phyloP scores from a whole-genome alignment of 2,113 vertebrate species.

The Aramus guarauna region DNA sequence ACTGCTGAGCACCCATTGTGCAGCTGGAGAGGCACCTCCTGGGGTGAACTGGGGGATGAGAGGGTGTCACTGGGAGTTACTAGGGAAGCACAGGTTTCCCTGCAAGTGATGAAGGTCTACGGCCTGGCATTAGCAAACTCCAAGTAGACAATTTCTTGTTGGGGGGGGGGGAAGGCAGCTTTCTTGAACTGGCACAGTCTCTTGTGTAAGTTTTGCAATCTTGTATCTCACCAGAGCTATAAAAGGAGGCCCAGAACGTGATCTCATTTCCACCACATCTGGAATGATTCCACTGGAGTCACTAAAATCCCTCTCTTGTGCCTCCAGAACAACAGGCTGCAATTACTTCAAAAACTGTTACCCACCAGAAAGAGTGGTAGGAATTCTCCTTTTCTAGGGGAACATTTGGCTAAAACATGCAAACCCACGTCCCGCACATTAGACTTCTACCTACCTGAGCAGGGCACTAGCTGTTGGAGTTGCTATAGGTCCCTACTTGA shows the following conservation, averaged over 20 bases:
- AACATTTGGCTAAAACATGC: background rate
- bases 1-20: background rate
- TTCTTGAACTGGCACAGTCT: background rate
- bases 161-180: no score
- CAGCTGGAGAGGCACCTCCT: background rate
- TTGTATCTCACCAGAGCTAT: background rate
- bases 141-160: background rate
- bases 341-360: background rate
- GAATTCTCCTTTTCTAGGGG: background rate
- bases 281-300: conserved; percentile 4
- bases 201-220: background rate
- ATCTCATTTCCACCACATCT: conserved; percentile 14
- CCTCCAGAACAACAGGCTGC: background rate
- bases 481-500: background rate
- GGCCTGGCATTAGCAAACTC: background rate
- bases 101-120: background rate
- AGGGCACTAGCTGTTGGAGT: background rate
- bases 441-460: background rate
- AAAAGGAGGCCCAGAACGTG: background rate
- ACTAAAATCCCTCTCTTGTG: background rate
- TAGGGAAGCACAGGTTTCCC: background rate
- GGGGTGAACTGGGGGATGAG: background rate
- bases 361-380: background rate
- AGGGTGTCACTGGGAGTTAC: background rate
- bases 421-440: background rate